Conservation (phyloP, 2,888 invertebrate species). For the Campaea margaritaria region DNA sequence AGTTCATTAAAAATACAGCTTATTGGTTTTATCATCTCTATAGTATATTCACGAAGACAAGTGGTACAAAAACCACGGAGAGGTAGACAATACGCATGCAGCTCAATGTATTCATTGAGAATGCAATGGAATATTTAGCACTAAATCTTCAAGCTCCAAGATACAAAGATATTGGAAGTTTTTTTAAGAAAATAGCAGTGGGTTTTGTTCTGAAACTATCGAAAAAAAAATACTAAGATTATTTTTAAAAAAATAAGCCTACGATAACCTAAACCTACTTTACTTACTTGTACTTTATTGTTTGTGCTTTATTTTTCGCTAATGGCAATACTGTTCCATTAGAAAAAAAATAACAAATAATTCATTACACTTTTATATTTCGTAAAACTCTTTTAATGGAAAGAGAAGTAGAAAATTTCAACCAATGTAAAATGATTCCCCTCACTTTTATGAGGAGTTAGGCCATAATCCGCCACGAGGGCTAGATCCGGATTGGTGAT, state of each 20-base stretch:
- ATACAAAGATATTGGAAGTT: constrained; percentile 4
- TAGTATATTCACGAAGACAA: constrained; percentile 29
- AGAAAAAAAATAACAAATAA: too few species aligned
- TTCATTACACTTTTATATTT: too few species aligned
- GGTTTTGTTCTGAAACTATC: neutral
- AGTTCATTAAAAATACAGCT: neutral
- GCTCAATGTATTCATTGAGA: constrained; percentile 54
- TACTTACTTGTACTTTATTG: too few species aligned
- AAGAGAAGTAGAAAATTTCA: too few species aligned
- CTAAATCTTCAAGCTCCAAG: constrained; percentile 15
- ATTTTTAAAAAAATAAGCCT: too few species aligned
- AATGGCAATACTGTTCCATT: too few species aligned
- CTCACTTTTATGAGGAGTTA: too few species aligned
- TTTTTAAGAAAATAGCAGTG: neutral
- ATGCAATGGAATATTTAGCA: constrained; percentile 43
- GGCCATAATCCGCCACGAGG: too few species aligned
- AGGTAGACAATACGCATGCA: constrained; percentile 65
- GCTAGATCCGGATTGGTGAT: too few species aligned
- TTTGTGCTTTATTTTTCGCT: too few species aligned
- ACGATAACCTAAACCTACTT: too few species aligned
- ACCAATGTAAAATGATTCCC: neutral
- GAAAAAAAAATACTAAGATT: neutral
- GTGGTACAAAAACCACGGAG: constrained; percentile 48
- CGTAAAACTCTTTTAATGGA: too few species aligned
- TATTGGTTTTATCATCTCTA: constrained; percentile 47